Evolutionary conservation across 1,140 invertebrate species (phyloP), one percentile per base, ranked within the genome.

Genomic region (Arctopsyche grandis): DNA sequence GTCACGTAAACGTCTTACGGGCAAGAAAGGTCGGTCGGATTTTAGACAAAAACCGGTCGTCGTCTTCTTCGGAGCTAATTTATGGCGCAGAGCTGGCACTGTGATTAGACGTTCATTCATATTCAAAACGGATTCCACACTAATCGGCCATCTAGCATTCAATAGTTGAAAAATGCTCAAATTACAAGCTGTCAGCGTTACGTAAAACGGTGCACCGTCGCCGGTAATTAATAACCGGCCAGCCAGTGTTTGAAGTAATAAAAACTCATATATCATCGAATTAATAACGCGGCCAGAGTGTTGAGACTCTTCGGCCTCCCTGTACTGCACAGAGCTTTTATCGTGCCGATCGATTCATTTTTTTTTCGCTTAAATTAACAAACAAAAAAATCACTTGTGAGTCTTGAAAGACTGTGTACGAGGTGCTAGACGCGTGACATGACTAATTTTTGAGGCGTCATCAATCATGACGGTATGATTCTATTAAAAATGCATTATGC

Each of bases 81-180:
- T 71, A 71, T 71, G n/a, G 43, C 24, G 26, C 24, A 19, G 66
- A 5, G 26, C 14, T 38, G 5, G 69, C 44, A 71, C 44, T 71
- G 69, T 71, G 69, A 71, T 71, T 71, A 71, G 69, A 38, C 69
- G 69, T 71, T 71, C 69, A 71, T 71, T 71, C 69, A 71, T 71
- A 71, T 71, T 71, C 69, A 71, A 71, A 71, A 48, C 38, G 69
- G 44, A 71, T 71, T 71, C 69, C 69, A 46, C 69, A 71, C 69
- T 71, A 71, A 71, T 71, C 69, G 69, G 69, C 69, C n/a, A 24
- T 9, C 29, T 24, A 71, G n/a, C 44, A 66, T 66, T 29, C 22
- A 66, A 66, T 66, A 66, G 63, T 66, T 66, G 63, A 66, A 71
- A 71, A 71, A 71, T 71, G 29, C 16, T 24, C 69, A 71, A 71